A percentile compares a stretch with the other conserved stretches of the same genome.
Conservation (phyloP, 2,888 invertebrate species). For the Drosophila mettleri region DNA sequence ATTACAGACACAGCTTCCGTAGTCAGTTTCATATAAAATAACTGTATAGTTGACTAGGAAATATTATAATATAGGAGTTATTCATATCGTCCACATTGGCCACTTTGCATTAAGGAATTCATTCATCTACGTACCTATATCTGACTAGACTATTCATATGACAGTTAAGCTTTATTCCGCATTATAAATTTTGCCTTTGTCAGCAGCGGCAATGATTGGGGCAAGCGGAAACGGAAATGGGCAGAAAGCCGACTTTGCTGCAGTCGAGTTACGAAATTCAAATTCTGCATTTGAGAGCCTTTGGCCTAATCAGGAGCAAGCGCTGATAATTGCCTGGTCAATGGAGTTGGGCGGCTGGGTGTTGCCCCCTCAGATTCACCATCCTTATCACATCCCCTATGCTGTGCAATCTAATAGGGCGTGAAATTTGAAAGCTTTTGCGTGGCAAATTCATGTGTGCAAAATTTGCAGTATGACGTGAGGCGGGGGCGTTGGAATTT, state of each 20-base stretch:
- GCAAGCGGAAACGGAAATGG: constrained; percentile 47
- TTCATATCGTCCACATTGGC: neutral
- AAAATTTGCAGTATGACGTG: constrained; percentile 36
- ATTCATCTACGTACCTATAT: neutral
- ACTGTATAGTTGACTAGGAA: no score
- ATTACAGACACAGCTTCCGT: no score
- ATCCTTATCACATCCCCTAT: neutral
- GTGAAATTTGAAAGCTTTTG: constrained; percentile 55
- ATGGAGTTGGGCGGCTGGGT: constrained; percentile 4
- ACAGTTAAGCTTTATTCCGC: neutral
- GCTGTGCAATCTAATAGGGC: constrained; percentile 47
- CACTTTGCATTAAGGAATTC: neutral
- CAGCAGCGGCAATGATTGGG: constrained; percentile 28
- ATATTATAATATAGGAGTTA: no score
- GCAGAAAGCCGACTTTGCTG: constrained; percentile 21
- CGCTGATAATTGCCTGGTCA: constrained; percentile 46
- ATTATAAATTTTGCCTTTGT: constrained; percentile 14
- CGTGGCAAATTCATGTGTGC: constrained; percentile 46
- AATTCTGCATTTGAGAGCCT: constrained; percentile 10
- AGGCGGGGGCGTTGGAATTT: neutral
- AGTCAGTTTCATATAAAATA: no score
- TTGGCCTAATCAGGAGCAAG: constrained; percentile 31
- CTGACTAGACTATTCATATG: neutral
- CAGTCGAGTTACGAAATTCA: constrained; percentile 18
- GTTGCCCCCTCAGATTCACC: neutral